These are phyloP conservation scores for Sciaenops ocellatus DNA, from an alignment of 2,797 vertebrate genomes.

Conservation along the genomic window DNA sequence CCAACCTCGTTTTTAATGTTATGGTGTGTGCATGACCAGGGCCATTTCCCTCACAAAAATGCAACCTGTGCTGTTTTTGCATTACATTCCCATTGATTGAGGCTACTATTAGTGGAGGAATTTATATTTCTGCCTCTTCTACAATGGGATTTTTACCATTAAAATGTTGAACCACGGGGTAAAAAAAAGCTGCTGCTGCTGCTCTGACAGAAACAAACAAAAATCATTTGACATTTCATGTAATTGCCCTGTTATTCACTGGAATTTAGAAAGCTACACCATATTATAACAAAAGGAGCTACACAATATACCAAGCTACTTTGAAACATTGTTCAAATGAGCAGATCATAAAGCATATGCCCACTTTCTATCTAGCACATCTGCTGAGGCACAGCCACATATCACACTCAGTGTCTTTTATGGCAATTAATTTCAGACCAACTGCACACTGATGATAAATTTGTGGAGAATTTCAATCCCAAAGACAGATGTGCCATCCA, in stretches of 20 bases:
- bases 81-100: neutral
- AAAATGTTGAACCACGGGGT: too few relatives aligned
- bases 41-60: slow-evolving; percentile 11
- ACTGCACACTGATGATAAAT: neutral
- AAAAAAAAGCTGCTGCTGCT: neutral
- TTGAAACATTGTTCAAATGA: too few relatives aligned
- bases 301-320: too few relatives aligned
- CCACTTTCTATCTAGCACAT: neutral
- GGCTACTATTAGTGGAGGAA: neutral
- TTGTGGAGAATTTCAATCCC: slow-evolving; percentile 5
- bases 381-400: neutral
- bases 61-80: neutral
- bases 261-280: neutral
- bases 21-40: neutral
- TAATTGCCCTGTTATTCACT: too few relatives aligned
- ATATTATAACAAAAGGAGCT: neutral
- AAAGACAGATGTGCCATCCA: slow-evolving; percentile 15
- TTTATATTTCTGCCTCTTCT: neutral
- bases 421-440: neutral
- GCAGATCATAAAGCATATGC: neutral
- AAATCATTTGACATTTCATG: too few relatives aligned
- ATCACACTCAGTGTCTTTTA: neutral
- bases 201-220: too few relatives aligned
- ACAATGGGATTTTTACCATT: neutral
- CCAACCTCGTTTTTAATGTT: slow-evolving; percentile 2